phyloP scores from a whole-genome alignment of 2,113 vertebrate species.

The Emydocephalus ijimae region DNA sequence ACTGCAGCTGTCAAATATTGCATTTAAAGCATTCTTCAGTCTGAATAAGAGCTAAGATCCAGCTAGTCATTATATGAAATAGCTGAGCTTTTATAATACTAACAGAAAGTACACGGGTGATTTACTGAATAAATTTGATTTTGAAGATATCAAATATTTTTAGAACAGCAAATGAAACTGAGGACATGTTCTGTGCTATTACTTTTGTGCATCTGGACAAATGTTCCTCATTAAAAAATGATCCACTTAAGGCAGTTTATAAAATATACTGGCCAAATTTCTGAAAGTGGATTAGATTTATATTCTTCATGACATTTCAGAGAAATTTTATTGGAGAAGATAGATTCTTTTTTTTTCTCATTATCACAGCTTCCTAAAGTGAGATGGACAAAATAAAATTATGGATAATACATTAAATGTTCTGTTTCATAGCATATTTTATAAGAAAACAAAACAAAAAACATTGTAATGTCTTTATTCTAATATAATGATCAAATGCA shows the following conservation, averaged over 20 bases:
- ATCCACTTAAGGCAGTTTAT: neutral
- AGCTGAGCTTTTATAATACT: constrained; percentile 27
- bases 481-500: neutral
- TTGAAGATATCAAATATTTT: constrained; percentile 24
- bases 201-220: neutral
- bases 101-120: neutral
- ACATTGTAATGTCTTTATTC: neutral
- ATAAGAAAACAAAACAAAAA: neutral
- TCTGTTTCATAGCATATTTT: neutral
- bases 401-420: neutral
- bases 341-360: neutral
- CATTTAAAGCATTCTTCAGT: constrained; percentile 27
- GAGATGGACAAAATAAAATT: neutral
- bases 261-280: neutral
- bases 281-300: neutral
- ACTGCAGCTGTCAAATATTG: constrained; percentile 36
- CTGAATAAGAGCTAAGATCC: constrained; percentile 37
- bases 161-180: constrained; percentile 29
- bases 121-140: constrained; percentile 21
- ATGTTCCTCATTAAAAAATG: neutral
- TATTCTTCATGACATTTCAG: neutral
- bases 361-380: neutral
- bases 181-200: neutral
- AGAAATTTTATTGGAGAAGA: neutral
- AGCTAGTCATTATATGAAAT: constrained; percentile 19